Conservation (phyloP, 1,140 invertebrate species). For the Drosophila yakuba region DNA sequence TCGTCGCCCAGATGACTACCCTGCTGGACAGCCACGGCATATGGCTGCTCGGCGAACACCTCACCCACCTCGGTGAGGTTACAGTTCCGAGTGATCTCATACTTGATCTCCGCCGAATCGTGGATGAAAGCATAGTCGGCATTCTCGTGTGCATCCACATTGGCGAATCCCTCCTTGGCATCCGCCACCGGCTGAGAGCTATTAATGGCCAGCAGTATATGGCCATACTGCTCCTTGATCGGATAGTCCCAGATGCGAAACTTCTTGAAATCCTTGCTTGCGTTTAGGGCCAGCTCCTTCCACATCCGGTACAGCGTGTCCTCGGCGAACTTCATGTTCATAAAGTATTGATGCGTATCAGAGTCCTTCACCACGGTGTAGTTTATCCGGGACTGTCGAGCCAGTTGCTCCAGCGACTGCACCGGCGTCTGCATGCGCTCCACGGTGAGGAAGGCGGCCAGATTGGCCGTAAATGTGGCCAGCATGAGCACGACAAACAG, state of each 20-base stretch:
- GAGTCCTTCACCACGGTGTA: constrained; percentile 95
- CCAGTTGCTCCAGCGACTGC: constrained; percentile 94
- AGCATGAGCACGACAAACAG: constrained; percentile 96
- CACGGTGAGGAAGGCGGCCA: constrained; percentile 98
- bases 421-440: constrained; percentile 97
- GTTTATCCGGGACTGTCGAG: constrained; percentile 94
- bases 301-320: constrained; percentile 94
- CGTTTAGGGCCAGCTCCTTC: constrained; percentile 95
- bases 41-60: constrained; percentile 94
- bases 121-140: constrained; percentile 96
- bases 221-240: constrained; percentile 95
- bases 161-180: constrained; percentile 90
- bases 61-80: constrained; percentile 95
- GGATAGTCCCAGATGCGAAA: constrained; percentile 96
- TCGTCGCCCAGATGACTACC: constrained; percentile 91
- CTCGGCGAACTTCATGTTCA: constrained; percentile 96
- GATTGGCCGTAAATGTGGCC: constrained; percentile 98
- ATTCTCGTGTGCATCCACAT: constrained; percentile 90
- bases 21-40: constrained; percentile 94
- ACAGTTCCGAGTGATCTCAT: constrained; percentile 92
- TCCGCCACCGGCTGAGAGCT: constrained; percentile 89
- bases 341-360: constrained; percentile 93
- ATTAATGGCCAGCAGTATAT: constrained; percentile 93
- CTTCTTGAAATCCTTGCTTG: constrained; percentile 87
- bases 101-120: constrained; percentile 93